Conservation (phyloP, 2,113 vertebrate species). For the Nettapus auritus region DNA sequence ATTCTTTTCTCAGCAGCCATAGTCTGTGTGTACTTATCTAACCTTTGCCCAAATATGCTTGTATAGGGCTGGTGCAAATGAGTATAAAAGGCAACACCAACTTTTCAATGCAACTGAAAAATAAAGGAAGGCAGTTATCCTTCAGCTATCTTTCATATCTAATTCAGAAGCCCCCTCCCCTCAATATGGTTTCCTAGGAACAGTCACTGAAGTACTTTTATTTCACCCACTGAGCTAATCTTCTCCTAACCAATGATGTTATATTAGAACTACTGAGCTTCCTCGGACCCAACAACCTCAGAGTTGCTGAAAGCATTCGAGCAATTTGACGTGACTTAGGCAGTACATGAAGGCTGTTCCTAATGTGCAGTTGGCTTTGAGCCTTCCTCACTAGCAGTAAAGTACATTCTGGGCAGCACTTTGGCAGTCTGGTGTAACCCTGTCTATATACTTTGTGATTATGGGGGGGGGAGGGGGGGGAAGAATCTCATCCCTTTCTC, state of each 20-base stretch:
- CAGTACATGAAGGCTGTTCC: not conserved
- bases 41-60: not conserved
- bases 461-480: too few relatives aligned
- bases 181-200: not conserved
- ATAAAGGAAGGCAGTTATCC: not conserved
- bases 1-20: not conserved
- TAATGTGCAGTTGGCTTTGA: not conserved
- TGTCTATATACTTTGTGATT: not conserved
- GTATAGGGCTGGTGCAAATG: not conserved
- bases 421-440: not conserved
- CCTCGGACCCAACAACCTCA: rapidly evolving
- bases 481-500: not conserved
- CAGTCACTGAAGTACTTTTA: not conserved
- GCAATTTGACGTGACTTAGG: not conserved
- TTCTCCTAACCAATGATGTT: not conserved
- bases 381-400: not conserved
- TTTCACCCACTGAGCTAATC: not conserved
- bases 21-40: rapidly evolving
- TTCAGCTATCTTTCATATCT: rapidly evolving
- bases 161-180: rapidly evolving
- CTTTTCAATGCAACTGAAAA: not conserved
- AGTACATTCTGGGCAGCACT: too few relatives aligned
- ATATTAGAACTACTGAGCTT: not conserved
- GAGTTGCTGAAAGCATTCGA: not conserved
- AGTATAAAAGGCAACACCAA: not conserved